phyloP scores from a whole-genome alignment of 30 jellyfish, hydroid and myxozoan genomes.

The Catostylus mosaicus region DNA sequence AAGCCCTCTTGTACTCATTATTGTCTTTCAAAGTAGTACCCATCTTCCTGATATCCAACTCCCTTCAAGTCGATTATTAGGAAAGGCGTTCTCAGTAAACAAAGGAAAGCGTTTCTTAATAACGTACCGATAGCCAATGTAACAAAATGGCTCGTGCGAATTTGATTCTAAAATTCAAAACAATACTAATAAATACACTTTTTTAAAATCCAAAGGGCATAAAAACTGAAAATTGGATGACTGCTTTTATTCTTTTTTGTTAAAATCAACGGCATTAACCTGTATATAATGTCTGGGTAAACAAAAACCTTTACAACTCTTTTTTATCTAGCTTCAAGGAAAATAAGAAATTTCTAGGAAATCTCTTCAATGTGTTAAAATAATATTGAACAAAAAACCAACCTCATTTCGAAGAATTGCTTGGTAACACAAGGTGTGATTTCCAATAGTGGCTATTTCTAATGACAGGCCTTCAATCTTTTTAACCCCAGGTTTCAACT shows the following conservation, averaged over 20 bases:
- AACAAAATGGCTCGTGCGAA: neutral
- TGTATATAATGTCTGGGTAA: no score
- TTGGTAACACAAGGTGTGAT: constrained; percentile 54
- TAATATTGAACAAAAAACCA: neutral
- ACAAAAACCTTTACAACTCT: no score
- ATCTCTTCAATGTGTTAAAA: neutral
- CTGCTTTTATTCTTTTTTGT: neutral
- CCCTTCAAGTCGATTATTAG: no score
- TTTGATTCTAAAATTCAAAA: neutral
- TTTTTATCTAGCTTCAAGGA: no score
- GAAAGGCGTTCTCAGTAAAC: neutral
- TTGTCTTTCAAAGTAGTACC: neutral
- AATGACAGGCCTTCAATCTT: neutral
- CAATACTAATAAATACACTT: neutral
- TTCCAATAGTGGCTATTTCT: constrained; percentile 49
- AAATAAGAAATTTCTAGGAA: no score
- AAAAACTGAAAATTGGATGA: neutral
- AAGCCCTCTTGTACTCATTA: neutral
- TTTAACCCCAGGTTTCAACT: constrained; percentile 6
- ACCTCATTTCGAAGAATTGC: constrained; percentile 58
- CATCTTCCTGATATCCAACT: neutral
- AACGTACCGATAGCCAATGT: neutral
- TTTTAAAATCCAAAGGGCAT: no score
- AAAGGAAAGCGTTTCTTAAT: neutral
- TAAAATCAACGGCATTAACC: neutral